Evolutionary conservation across 2,113 vertebrate genomes (phyloP), one percentile per base, ranked within the genome.

Genomic region (Spea multiplicata): DNA sequence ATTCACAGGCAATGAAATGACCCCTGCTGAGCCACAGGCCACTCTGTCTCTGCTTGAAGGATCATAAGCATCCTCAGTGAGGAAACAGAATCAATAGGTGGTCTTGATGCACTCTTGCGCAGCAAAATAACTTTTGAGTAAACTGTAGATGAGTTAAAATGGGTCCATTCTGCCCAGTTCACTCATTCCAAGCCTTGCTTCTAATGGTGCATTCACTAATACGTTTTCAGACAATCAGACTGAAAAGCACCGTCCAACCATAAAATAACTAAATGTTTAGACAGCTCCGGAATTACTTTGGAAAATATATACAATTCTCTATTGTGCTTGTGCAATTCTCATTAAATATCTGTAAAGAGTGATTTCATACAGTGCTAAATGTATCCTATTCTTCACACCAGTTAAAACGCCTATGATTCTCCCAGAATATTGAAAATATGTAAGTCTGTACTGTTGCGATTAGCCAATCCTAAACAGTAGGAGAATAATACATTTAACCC

Each of bases 111-210:
- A 85, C 8, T 1, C 78, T 84, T 85, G 82, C 66, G 70, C 76
- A 75, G 73, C 82, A 72, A 83, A 69, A 70, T 84, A 62, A 84
- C 84, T 88, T 84, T 75, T 84, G 83, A 84, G 81, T 82, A 83
- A 85, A 82, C 68, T 80, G 64, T 17, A 81, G 50, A 73, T 53
- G 78, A 82, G 61, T 78, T 82, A 73, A 85, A 61, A 57, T 68
- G 72, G 50, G 30, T 73, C 12, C 49, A 80, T 76, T 65, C 59
- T 80, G 76, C 66, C 44, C 13, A 66, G 44, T 53, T 74, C 75
- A 72, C 55, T 50, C 62, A 44, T 50, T 66, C 68, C 57, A 6
- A 68, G 80, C 80, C 64, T 80, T 80, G 70, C 67, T 71, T 80
- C 77, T 73, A 80, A 77, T 66, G 55, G 52, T 76, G 47, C 44